These are phyloP conservation scores for Hyposmocoma kahamanoa DNA, from an alignment of 1,140 invertebrate genomes.

Conservation along the genomic window DNA sequence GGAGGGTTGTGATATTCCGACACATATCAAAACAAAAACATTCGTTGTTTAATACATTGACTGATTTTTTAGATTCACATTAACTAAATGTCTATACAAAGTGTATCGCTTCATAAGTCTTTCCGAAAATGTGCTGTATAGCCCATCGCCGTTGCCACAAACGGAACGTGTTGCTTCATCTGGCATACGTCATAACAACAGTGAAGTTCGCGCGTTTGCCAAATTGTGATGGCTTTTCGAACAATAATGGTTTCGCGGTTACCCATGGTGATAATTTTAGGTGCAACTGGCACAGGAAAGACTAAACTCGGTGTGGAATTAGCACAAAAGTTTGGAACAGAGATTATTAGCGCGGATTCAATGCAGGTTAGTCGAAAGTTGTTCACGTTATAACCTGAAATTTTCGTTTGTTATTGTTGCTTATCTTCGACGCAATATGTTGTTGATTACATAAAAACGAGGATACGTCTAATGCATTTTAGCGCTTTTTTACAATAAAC, in stretches of 20 bases:
- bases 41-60: no score
- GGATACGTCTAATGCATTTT: no score
- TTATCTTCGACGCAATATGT: no score
- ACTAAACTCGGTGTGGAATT: constrained; percentile 96
- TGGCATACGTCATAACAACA: constrained; percentile 42
- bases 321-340: constrained; percentile 90
- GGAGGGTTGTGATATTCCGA: no score
- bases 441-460: no score
- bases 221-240: constrained; percentile 53
- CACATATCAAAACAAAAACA: no score
- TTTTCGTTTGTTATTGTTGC: constrained; percentile 1
- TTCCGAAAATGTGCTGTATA: no score
- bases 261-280: constrained; percentile 92
- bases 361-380: constrained; percentile 89
- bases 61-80: no score
- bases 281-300: constrained; percentile 97
- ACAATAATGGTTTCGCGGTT: constrained; percentile 59
- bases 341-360: constrained; percentile 98
- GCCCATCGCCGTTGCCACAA: constrained; percentile 23
- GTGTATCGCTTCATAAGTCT: no score
- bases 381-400: constrained; percentile 47
- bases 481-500: no score
- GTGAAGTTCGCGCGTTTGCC: constrained; percentile 47
- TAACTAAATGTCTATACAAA: no score
- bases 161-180: constrained; percentile 24